Evolutionary conservation across 2,888 invertebrate genomes (phyloP).

Genomic region (Nemotelus pantherinus): DNA sequence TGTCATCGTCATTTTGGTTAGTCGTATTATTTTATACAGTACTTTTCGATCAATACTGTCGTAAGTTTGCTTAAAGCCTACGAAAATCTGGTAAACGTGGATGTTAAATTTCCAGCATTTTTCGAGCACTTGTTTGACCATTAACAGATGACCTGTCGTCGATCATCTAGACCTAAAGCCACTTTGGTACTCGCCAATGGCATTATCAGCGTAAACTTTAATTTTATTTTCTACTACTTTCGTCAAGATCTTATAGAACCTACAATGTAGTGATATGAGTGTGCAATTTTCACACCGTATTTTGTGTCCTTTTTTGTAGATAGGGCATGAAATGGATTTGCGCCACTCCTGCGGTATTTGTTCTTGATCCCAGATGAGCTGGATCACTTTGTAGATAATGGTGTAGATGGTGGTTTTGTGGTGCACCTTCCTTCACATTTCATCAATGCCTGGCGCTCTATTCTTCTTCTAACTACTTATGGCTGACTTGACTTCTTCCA

Average conservation of each 20-base stretch:
- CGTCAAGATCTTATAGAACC: not conserved
- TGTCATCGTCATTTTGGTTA: too few species aligned
- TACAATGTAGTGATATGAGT: not conserved
- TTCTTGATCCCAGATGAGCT: not conserved
- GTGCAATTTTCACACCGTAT: not conserved
- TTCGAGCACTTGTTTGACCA: not conserved
- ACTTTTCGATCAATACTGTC: too few species aligned
- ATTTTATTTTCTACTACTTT: not conserved
- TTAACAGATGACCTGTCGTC: not conserved
- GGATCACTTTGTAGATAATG: not conserved
- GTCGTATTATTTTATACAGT: too few species aligned
- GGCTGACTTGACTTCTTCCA: not conserved
- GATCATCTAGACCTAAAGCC: not conserved
- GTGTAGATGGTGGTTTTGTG: too few species aligned
- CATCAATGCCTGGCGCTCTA: not conserved
- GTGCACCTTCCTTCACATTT: not conserved
- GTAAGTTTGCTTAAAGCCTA: too few species aligned
- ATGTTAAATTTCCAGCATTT: not conserved
- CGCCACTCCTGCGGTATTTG: not conserved
- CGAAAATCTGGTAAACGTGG: too few species aligned
- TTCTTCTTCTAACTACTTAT: not conserved
- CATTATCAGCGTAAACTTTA: slow-evolving; percentile 1
- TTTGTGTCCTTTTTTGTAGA: not conserved
- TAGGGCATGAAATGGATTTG: not conserved
- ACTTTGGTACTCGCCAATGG: not conserved